Base-by-base conservation (phyloP, 2,888 invertebrate species). In the Spodoptera exigua region DNA sequence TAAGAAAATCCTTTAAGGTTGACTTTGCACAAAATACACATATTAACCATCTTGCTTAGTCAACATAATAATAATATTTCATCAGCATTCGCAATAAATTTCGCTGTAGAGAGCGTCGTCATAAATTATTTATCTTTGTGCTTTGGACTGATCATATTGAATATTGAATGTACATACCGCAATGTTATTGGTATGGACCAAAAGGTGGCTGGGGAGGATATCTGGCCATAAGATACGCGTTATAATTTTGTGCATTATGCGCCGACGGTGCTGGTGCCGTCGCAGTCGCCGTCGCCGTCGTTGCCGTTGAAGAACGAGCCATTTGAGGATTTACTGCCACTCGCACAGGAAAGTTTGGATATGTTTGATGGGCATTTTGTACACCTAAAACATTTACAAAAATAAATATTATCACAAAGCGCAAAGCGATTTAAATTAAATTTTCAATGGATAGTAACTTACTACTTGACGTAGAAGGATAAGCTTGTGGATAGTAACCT, bases 131-230 rank as follows among this genome's bases (percentile, higher is more conserved):
- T 27, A 27, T 27, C 27, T 27, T 27, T 7, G 4, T 27, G 1
- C 7, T 4, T 27, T 27, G 7, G 27, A 27, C 7, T 5, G 27
- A 27, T 9, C 27, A 27, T 27, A 18, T 27, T 27, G n/a, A n/a
- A n/a, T n/a, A n/a, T n/a, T n/a, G 9, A 27, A 27, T 41, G 32
- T 53, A 74, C 81, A 57, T 80, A 79, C 79, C 79, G 71, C 61
- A 46, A 35, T 34, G 55, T 61, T 76, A 80, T 68, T 77, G 79
- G 43, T 65, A 79, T 46, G 80, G 81, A 43, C 79, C 79, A 57
- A 72, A 80, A 45, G 70, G 74, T 45, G 64, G 67, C 39, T 70
- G 80, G 9, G 49, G 35, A 4, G 76, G 80, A 61, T 74, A 79
- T 60, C 76, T 70, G 58, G 64, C 69, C 69, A 65, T 68, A 48